Evolutionary conservation across 1,140 invertebrate genomes (phyloP), one percentile per base, ranked within the genome.

Genomic region (Asobara japonica): DNA sequence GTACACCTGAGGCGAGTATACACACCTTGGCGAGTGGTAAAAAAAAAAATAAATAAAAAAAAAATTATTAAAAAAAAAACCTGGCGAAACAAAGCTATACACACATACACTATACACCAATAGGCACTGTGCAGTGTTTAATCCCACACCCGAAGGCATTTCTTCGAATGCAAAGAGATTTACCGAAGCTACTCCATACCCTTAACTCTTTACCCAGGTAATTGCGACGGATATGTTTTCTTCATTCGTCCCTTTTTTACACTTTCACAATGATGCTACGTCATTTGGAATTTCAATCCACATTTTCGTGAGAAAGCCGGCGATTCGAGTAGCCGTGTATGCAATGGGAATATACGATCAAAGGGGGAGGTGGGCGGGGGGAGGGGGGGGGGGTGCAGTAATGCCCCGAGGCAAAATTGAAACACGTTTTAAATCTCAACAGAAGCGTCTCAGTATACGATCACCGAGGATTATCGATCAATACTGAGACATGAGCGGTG

Each of bases 191-290:
- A 16, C n/a, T 45, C 7, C 51, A 56, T 25, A 51, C 22, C 45
- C 45, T 11, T 51, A 7, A 25, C 7, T 51, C 22, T 20, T 51
- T 51, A 18, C 45, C 2, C 3, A 36, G 11, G 20, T 20, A 51
- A 51, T 51, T 51, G 20, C 4, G 18, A n/a, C 45, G 18, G 20
- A 51, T 51, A 3, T 45, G 6, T 45, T 10, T 4, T 8, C 22
- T 51, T 10, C 16, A 20, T 51, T 3, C 22, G 20, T 45, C 27
- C 45, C 41, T 29, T 51, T 41, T 51, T 67, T 67, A 51, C 36
- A 67, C 65, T 67, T 67, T 67, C 65, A 67, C 65, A 30, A 13
- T 67, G 41, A 25, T 48, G 30, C 66, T 68, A 56, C 45, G 18
- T 20, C 38, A 36, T 65, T 65, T 38, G 16, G 18, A n/a, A 38